A percentile compares a stretch with the other conserved stretches of the same genome.
Conservation (phyloP, 2,797 vertebrate genomes). For the Acridotheres tristis region DNA sequence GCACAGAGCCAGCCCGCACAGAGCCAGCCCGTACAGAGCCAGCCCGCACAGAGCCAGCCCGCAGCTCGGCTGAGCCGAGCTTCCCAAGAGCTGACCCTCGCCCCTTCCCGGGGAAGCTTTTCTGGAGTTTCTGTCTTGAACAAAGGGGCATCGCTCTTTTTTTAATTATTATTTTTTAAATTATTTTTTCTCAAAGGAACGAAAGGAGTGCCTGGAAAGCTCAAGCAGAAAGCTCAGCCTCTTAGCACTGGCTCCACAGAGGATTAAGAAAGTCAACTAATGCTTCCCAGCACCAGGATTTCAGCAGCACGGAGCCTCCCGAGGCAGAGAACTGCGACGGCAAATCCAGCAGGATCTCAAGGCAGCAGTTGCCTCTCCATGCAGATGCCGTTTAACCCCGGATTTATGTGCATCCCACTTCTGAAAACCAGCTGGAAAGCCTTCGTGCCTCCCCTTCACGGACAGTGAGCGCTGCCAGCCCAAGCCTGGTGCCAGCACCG, state of each 20-base stretch:
- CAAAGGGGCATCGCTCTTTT: neutral
- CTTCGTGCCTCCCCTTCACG: accelerated
- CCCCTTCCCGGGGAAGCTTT: neutral
- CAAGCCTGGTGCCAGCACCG: neutral
- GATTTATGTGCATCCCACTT: neutral
- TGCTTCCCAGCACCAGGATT: neutral
- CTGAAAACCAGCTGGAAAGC: neutral
- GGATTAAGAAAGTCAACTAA: constrained; percentile 28
- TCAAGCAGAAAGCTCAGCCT: neutral
- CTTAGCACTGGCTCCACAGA: neutral
- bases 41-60: too few relatives aligned
- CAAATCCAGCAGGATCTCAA: neutral
- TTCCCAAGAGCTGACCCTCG: neutral
- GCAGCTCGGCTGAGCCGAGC: too few relatives aligned
- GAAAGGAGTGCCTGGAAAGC: neutral
- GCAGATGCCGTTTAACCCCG: neutral
- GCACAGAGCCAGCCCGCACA: too few relatives aligned
- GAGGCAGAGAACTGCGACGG: neutral
- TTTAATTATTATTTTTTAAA: neutral
- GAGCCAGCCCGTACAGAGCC: too few relatives aligned
- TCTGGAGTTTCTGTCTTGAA: neutral
- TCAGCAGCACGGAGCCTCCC: neutral
- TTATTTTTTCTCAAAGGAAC: neutral
- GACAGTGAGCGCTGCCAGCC: neutral
- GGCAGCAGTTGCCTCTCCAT: neutral